Percentiles rank a stretch among this genome's conserved stretches.
These are phyloP conservation scores for Palythoa grandis DNA, from an alignment of 92 coral and sea anemone genomes.

Conservation along the genomic window DNA sequence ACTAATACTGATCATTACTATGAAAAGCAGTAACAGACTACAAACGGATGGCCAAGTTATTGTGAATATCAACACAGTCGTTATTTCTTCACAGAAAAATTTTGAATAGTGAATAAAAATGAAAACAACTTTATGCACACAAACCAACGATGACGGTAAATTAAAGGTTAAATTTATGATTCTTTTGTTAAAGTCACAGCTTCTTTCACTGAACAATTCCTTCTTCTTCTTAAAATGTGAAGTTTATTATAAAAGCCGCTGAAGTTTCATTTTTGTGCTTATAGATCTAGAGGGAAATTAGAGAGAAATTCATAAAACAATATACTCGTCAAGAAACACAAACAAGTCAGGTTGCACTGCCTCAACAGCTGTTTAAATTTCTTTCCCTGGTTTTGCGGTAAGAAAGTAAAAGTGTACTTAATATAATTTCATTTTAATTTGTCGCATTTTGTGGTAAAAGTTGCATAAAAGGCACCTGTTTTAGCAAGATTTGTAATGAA, in stretches of 20 bases:
- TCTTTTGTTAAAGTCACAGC: background rate
- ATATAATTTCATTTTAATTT: background rate
- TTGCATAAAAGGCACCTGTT: background rate
- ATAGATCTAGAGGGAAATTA: background rate
- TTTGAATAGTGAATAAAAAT: no score
- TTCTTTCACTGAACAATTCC: background rate
- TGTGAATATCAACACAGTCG: no score
- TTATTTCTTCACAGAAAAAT: no score
- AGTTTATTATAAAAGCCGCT: background rate
- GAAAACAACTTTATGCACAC: no score
- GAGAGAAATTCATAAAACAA: background rate
- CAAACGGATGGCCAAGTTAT: no score
- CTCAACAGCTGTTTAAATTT: no score
- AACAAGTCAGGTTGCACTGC: no score
- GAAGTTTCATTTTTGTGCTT: background rate
- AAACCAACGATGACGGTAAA: background rate
- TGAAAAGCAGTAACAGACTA: no score
- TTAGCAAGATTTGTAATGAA: background rate
- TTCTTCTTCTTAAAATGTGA: background rate
- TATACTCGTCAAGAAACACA: no score
- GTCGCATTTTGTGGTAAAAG: background rate
- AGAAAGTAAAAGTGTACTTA: background rate
- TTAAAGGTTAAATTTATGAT: background rate
- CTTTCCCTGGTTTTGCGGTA: no score
- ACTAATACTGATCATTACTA: background rate